phyloP scores from a whole-genome alignment of 2,113 vertebrate genomes.

The Copsychus sechellarum region DNA sequence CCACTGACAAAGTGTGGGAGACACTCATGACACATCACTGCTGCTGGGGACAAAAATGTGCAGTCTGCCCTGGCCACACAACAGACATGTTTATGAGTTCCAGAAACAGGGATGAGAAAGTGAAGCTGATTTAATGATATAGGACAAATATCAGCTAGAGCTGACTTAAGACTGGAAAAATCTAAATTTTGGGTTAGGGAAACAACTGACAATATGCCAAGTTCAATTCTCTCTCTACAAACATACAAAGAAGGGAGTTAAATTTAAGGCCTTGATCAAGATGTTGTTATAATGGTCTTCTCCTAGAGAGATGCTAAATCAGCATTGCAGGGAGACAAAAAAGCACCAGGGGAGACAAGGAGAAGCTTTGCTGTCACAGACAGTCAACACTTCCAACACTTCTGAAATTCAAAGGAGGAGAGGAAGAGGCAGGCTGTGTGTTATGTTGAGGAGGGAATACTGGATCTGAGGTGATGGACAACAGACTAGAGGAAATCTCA shows the following conservation, averaged over 20 bases:
- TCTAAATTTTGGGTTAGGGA: not conserved
- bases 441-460: not conserved
- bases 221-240: not conserved
- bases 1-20: accelerated
- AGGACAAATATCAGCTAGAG: not conserved
- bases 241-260: not conserved
- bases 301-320: not conserved
- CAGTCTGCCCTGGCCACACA: not conserved
- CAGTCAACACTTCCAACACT: not conserved
- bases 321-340: not conserved
- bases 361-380: not conserved
- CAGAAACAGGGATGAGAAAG: not conserved
- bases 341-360: not conserved
- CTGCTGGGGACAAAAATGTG: not conserved
- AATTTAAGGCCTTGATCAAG: not conserved
- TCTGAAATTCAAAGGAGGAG: not conserved
- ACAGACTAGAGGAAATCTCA: not conserved
- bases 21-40: not conserved
- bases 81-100: not conserved
- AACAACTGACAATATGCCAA: not conserved
- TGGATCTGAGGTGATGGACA: not conserved
- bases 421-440: not conserved
- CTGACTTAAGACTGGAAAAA: not conserved
- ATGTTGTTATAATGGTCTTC: not conserved
- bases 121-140: not conserved